These are phyloP conservation scores for Ectropis crepuscularia DNA, from an alignment of 2,888 invertebrate species.

Conservation along the genomic window DNA sequence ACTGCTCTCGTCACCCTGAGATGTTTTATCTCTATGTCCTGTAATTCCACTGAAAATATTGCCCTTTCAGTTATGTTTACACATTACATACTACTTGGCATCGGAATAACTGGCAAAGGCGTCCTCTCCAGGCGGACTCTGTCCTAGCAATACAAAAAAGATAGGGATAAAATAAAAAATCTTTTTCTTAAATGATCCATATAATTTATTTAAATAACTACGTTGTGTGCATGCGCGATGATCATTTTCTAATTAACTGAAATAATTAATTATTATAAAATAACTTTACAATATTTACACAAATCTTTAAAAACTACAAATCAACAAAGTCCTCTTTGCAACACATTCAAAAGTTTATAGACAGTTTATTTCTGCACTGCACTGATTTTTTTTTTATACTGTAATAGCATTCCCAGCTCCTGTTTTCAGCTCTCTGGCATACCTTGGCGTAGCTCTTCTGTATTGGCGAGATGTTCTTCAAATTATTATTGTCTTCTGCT, in stretches of 20 bases:
- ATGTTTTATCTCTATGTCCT: too few species aligned
- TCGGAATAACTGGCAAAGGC: too few species aligned
- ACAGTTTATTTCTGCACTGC: conserved; percentile 43
- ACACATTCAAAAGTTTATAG: conserved; percentile 40
- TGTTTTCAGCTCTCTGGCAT: conserved; percentile 34
- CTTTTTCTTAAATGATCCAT: conserved; percentile 13
- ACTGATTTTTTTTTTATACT: conserved; percentile 37
- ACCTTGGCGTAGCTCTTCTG: conserved; percentile 44
- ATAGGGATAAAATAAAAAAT: too few species aligned
- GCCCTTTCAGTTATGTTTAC: too few species aligned
- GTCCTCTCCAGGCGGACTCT: too few species aligned
- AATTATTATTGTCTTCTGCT: conserved; percentile 48
- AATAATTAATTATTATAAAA: conserved; percentile 33
- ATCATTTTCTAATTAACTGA: conserved; percentile 31
- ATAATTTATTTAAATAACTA: conserved; percentile 24
- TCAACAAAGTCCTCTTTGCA: conserved; percentile 36
- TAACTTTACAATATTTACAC: conserved; percentile 45
- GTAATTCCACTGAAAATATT: too few species aligned
- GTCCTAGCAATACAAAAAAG: too few species aligned
- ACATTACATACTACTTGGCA: too few species aligned
- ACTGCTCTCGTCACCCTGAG: too few species aligned
- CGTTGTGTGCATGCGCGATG: conserved; percentile 26
- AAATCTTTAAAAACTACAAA: conserved; percentile 31
- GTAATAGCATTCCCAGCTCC: conserved; percentile 35
- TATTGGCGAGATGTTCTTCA: conserved; percentile 39